Base-by-base conservation (phyloP, 2,797 vertebrate genomes). In the Falco concolor region DNA sequence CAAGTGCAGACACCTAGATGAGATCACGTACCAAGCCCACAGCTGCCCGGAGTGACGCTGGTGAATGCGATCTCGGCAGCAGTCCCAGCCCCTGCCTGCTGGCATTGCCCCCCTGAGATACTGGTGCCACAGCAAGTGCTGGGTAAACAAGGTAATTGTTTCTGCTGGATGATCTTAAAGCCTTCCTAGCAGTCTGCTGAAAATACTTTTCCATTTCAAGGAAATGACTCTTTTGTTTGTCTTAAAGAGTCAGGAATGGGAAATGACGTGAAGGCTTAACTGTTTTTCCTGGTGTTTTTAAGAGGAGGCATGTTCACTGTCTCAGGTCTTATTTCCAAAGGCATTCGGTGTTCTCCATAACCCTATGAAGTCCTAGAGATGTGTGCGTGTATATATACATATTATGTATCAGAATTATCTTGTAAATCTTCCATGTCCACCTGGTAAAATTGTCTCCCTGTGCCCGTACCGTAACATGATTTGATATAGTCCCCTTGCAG, bases 201-300 rank as follows among this genome's bases (percentile, higher is more conserved):
- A 64, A 91, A 78, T 40, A 45, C 70, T 90, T 38, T 23, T n/a
- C 79, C 79, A 25, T 34, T 54, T 79, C 83, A 84, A 90, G 96
- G 94, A 95, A 95, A 77, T 86, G 83, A 84, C 88, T 90, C 69
- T 32, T 95, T 27, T 92, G 84, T 90, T 95, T 95, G 84, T 67
- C 59, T 73, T 65, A 47, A 28, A 28, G 65, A 91, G 44, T 69
- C 89, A 88, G 95, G 93, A 95, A 95, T 36, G 49, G 95, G 93
- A 96, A 95, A 92, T 87, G 80, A 94, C 14, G 57, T 47, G 34
- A 80, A 36, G 24, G 6, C 70, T 79, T 89, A 67, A 89, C 75
- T 78, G 45, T 5, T 93, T 91, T 83, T 78, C 92, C 91, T 69
- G 89, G 50, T 91, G 91, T 83, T 85, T 93, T 60, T 47, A 68